A percentile compares a stretch with the other conserved stretches of the same genome.
Evolutionary conservation across 1,140 invertebrate species (phyloP).

Genomic region (Drosophila pectinifera): DNA sequence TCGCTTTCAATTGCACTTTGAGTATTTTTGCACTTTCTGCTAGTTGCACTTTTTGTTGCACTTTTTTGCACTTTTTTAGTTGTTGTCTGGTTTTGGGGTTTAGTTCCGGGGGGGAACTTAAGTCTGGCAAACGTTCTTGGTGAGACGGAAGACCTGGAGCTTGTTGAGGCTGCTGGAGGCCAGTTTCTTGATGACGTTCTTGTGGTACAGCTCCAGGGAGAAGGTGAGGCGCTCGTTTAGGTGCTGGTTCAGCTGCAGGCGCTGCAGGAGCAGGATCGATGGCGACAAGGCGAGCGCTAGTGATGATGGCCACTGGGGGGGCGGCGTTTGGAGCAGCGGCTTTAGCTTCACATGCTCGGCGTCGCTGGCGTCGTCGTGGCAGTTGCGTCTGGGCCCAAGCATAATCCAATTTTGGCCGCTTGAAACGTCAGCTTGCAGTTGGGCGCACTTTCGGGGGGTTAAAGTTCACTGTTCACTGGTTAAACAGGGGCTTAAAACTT

Average conservation of each 20-base stretch:
- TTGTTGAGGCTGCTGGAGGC: slow-evolving; percentile 27
- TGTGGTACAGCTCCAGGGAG: slow-evolving; percentile 71
- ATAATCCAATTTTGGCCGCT: slow-evolving; percentile 76
- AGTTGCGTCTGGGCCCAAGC: slow-evolving; percentile 75
- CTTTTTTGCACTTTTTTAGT: slow-evolving; percentile 25
- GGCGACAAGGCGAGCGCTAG: slow-evolving; percentile 4
- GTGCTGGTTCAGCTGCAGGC: slow-evolving; percentile 59
- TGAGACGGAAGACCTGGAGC: slow-evolving; percentile 56
- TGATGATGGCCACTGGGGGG: slow-evolving; percentile 28
- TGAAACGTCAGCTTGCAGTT: slow-evolving; percentile 59
- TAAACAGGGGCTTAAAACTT: slow-evolving; percentile 3
- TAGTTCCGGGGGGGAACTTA: slow-evolving; percentile 33
- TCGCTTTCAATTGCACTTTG: slow-evolving; percentile 49
- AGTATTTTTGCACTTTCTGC: slow-evolving; percentile 35
- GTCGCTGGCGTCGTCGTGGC: slow-evolving; percentile 55
- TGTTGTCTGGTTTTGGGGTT: slow-evolving; percentile 9
- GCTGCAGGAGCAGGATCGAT: slow-evolving; percentile 27
- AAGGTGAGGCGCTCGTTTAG: slow-evolving; percentile 68
- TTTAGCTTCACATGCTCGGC: slow-evolving; percentile 73
- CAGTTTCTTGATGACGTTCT: slow-evolving; percentile 75
- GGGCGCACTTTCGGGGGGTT: slow-evolving; percentile 5
- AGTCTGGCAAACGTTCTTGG: slow-evolving; percentile 69
- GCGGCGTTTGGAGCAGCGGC: slow-evolving; percentile 30
- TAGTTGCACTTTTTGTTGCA: slow-evolving; percentile 28
- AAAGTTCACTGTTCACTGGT: slow-evolving; percentile 17